Percentiles rank a stretch among this genome's conserved stretches.
Conservation (phyloP, 2,888 invertebrate genomes). For the Frankliniella fusca region DNA sequence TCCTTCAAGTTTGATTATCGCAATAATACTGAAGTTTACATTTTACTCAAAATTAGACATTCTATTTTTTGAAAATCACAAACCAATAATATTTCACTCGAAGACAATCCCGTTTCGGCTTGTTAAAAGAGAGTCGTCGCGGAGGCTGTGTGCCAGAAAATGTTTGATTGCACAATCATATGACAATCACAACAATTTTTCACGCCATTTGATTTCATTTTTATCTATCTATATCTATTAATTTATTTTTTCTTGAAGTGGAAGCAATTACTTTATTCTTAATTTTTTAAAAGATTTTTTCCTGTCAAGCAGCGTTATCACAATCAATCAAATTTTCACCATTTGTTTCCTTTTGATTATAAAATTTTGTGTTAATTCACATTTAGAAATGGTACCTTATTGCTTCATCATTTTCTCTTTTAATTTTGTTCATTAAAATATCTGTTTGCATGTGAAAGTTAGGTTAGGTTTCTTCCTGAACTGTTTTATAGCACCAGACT, state of each 20-base stretch:
- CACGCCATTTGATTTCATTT: neutral
- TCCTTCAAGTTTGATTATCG: neutral
- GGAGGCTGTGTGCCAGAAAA: neutral
- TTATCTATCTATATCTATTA: neutral
- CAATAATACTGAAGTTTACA: neutral
- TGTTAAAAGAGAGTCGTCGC: neutral
- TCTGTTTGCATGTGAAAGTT: neutral
- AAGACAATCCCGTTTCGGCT: neutral
- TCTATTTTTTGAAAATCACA: neutral
- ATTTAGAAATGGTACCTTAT: neutral
- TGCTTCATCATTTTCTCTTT: neutral
- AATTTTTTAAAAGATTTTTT: no score
- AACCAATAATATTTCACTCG: neutral
- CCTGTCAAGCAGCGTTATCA: no score
- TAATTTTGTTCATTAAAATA: neutral
- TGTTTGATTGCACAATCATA: constrained; percentile 13
- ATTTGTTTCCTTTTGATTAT: neutral
- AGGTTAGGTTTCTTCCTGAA: neutral
- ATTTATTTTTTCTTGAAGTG: neutral
- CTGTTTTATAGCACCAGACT: neutral
- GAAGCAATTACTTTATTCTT: neutral
- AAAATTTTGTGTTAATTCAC: neutral
- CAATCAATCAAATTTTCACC: neutral
- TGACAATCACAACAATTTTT: neutral
- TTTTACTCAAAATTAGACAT: neutral